A percentile compares a stretch with the other conserved stretches of the same genome.
Conservation (phyloP, 1,140 invertebrate species). For the Armadillidium nasatum region DNA sequence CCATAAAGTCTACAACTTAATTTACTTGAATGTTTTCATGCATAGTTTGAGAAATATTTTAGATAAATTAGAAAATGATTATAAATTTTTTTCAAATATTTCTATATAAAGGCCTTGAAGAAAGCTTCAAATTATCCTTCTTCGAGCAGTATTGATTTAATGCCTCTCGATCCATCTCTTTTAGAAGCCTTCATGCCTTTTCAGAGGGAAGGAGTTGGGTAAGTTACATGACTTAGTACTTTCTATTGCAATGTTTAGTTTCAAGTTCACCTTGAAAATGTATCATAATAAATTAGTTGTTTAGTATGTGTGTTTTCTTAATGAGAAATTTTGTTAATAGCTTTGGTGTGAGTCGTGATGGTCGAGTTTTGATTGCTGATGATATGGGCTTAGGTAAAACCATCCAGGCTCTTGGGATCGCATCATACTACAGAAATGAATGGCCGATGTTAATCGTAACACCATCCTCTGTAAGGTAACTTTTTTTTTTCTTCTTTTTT, state of each 20-base stretch:
- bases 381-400: constrained; percentile 26
- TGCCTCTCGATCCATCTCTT: background rate
- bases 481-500: background rate
- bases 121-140: background rate
- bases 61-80: too few relatives aligned
- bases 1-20: too few relatives aligned
- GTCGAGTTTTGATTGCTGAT: constrained; percentile 20
- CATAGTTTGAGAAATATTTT: too few relatives aligned
- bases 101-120: background rate
- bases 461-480: constrained; percentile 23
- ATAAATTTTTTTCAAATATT: too few relatives aligned
- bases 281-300: background rate
- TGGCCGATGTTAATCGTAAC: constrained; percentile 24
- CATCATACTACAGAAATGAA: constrained; percentile 22
- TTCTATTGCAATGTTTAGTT: background rate
- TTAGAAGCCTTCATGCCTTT: background rate
- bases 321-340: background rate
- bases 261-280: background rate
- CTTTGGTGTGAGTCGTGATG: constrained; percentile 18
- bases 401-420: constrained; percentile 22
- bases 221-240: background rate
- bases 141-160: background rate
- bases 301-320: background rate
- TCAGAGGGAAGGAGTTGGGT: background rate
- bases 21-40: too few relatives aligned